Evolutionary conservation across 2,888 invertebrate species (phyloP), one percentile per base, ranked within the genome.

Genomic region (Chirona hameri): DNA sequence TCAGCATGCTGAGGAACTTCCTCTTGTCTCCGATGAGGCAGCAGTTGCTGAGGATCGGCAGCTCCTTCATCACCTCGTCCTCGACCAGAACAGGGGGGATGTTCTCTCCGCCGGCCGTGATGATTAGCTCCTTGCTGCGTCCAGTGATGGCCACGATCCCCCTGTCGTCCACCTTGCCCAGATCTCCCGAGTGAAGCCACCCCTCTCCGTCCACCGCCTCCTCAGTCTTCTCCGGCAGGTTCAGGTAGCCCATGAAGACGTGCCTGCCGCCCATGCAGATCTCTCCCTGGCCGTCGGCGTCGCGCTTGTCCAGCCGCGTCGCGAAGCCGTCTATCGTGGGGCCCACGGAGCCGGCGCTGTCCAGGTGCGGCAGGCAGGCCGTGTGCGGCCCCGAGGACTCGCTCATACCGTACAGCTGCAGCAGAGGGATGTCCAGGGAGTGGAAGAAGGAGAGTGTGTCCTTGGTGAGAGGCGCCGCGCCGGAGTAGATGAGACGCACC

Each of bases 91-190:
- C 93, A 0, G 97, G 97, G 10, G 97, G 92, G 86, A 95, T 91
- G 88, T 97, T 97, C 89, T 97, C 97, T 57, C 97, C 97, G 55
- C 97, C 97, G 80, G 97, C 96, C 2, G 97, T 98, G 85, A 97
- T 97, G 81, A 97, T 90, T 79, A 97, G 87, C 88, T 97, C 97
- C 88, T 89, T 89, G 29, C 89, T 87, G 84, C 90, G 86, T 31
- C 95, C 95, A 29, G 95, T 95, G 84, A 95, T 92, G 85, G 91
- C 93, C 0, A 95, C 88, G 86, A 91, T 92, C 79, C 93, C 94
- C 85, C 93, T 91, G 81, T 91, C 91, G 87, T 97, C 96, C 1
- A 93, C 89, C 85, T 90, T 91, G 60, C 96, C 97, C 57, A 97
- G 89, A 88, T 97, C 97, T 14, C 97, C 97, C 0, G 95, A 93